Percentiles rank a stretch among this genome's conserved stretches.
Conservation (phyloP, 2,888 invertebrate species). For the Sphecodes monilicornis region DNA sequence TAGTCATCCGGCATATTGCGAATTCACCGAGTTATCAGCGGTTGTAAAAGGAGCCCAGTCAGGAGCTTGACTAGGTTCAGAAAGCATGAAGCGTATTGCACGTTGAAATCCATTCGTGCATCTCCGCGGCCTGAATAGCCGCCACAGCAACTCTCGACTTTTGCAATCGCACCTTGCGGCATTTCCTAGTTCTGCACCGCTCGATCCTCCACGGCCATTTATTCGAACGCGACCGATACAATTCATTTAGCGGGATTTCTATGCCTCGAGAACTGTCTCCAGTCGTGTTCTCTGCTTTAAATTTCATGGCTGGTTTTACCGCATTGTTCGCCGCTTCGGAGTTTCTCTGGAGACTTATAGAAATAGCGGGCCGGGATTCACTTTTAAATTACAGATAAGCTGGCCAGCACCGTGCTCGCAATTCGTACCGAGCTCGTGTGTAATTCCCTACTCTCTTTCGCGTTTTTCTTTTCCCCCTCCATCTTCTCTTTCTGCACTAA, state of each 20-base stretch:
- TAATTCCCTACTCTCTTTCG: neutral
- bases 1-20: constrained; percentile 53
- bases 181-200: constrained; percentile 68
- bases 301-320: constrained; percentile 35
- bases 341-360: constrained; percentile 19
- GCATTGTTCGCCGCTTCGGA: constrained; percentile 6
- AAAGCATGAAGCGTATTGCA: constrained; percentile 57
- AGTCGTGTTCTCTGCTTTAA: constrained; percentile 15
- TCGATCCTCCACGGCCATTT: constrained; percentile 29
- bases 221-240: constrained; percentile 40
- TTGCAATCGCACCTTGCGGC: constrained; percentile 72
- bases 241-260: constrained; percentile 47
- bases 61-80: constrained; percentile 54
- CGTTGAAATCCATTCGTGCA: constrained; percentile 74
- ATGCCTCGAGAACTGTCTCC: constrained; percentile 22
- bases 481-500: neutral
- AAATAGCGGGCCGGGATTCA: neutral
- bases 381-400: constrained; percentile 20
- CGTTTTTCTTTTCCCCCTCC: neutral
- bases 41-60: constrained; percentile 42
- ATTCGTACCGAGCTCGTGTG: constrained; percentile 1
- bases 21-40: constrained; percentile 66
- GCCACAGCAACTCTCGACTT: constrained; percentile 63
- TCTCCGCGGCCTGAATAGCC: constrained; percentile 67
- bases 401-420: neutral